These are phyloP conservation scores for honey bee (Apis mellifera) DNA, from an alignment of 1,140 invertebrate genomes.

Conservation along the genomic window DNA sequence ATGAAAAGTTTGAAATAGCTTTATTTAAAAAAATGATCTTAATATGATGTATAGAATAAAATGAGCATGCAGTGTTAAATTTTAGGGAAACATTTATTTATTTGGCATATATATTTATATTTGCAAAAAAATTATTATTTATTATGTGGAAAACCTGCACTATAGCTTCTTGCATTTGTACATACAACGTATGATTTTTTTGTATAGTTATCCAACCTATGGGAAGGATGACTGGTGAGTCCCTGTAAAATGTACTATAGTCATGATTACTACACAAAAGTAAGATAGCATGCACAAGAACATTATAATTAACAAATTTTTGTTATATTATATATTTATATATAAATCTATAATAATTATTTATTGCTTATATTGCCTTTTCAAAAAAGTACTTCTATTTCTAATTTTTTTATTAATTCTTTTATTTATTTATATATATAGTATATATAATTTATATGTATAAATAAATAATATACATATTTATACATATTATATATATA, in stretches of 20 bases:
- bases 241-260: slow-evolving; percentile 76
- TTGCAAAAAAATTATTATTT: slow-evolving; percentile 40
- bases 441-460: too few species aligned
- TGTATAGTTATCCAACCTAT: slow-evolving; percentile 84
- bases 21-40: not conserved
- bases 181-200: slow-evolving; percentile 78
- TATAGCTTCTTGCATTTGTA: slow-evolving; percentile 73
- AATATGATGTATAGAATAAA: slow-evolving; percentile 20
- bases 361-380: slow-evolving; percentile 26
- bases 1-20: slow-evolving; percentile 16
- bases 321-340: slow-evolving; percentile 4
- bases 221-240: slow-evolving; percentile 85
- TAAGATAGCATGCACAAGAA: slow-evolving; percentile 65
- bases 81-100: slow-evolving; percentile 18
- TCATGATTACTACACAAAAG: slow-evolving; percentile 56
- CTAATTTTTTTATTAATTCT: slow-evolving; percentile 16
- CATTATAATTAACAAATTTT: slow-evolving; percentile 50
- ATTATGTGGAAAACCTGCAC: slow-evolving; percentile 61
- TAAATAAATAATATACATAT: too few species aligned
- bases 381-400: slow-evolving; percentile 41
- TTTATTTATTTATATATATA: slow-evolving; percentile 24
- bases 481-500: too few species aligned
- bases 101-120: slow-evolving; percentile 20
- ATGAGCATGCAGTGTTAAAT: slow-evolving; percentile 31
- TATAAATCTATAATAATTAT: slow-evolving; percentile 25